A percentile compares a stretch with the other conserved stretches of the same genome.
phyloP scores from a whole-genome alignment of 2,888 invertebrate species.

The Oithona nana region DNA sequence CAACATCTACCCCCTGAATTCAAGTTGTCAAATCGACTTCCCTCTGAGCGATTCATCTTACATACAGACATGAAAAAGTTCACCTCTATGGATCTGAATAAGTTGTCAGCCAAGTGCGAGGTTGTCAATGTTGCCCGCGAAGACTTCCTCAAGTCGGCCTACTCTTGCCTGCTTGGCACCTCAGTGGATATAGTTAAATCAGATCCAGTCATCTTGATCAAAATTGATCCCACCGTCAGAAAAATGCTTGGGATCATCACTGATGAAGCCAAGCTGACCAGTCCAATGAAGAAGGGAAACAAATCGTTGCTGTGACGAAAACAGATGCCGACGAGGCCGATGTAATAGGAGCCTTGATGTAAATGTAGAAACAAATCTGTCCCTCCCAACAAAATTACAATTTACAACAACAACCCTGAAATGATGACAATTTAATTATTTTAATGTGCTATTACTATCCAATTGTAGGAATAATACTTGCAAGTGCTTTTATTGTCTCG shows the following conservation, averaged over 20 bases:
- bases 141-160: slow-evolving; percentile 6
- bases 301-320: too few relatives aligned
- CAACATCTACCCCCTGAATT: slow-evolving; percentile 3
- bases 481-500: too few relatives aligned
- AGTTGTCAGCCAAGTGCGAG: neutral
- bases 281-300: too few relatives aligned
- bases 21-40: neutral
- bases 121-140: neutral
- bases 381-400: too few relatives aligned
- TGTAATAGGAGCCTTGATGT: too few relatives aligned
- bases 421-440: too few relatives aligned
- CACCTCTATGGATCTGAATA: neutral
- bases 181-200: neutral
- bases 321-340: too few relatives aligned
- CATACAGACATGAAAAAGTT: slow-evolving; percentile 1
- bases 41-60: slow-evolving; percentile 7
- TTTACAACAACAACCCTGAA: too few relatives aligned
- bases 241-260: neutral
- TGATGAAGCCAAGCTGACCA: neutral
- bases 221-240: neutral
- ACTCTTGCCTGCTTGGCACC: neutral
- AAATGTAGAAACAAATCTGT: too few relatives aligned
- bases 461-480: too few relatives aligned
- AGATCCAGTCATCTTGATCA: neutral
- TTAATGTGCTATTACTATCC: too few relatives aligned